These are phyloP conservation scores for Nyctereutes procyonoides DNA, from an alignment of 2,113 vertebrate genomes.

Conservation along the genomic window DNA sequence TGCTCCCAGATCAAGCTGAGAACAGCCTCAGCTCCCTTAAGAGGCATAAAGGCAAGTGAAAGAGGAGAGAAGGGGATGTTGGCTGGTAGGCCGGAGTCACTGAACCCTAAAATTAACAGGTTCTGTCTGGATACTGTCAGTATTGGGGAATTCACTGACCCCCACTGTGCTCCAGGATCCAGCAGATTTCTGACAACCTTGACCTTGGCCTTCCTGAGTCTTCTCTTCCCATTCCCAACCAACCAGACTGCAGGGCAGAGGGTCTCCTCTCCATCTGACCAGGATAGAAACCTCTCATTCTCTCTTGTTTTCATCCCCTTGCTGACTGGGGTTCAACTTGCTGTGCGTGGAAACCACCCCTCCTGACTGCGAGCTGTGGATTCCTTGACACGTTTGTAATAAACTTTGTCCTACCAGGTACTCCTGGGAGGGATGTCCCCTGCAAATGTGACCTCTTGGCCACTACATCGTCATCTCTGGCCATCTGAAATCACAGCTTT, in stretches of 20 bases:
- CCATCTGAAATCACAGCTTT: not conserved
- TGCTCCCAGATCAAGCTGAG: not conserved
- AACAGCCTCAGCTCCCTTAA: not conserved
- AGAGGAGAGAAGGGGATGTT: not conserved
- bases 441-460: not conserved
- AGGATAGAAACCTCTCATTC: not conserved
- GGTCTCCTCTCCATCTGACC: not conserved
- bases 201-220: not conserved
- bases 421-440: not conserved
- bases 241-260: not conserved
- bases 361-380: not conserved
- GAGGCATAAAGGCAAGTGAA: not conserved
- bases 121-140: not conserved
- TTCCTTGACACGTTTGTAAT: fast-evolving
- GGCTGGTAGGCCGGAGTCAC: not conserved
- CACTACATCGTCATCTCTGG: not conserved
- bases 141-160: fast-evolving
- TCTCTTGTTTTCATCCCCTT: not conserved
- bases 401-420: not conserved
- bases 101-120: not conserved
- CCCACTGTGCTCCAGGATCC: not conserved
- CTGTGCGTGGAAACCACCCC: not conserved
- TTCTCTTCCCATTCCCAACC: not conserved
- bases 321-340: not conserved
- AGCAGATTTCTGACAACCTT: not conserved